These are phyloP conservation scores for Thamnophis sirtalis DNA, from an alignment of 2,113 vertebrate genomes.

Conservation along the genomic window DNA sequence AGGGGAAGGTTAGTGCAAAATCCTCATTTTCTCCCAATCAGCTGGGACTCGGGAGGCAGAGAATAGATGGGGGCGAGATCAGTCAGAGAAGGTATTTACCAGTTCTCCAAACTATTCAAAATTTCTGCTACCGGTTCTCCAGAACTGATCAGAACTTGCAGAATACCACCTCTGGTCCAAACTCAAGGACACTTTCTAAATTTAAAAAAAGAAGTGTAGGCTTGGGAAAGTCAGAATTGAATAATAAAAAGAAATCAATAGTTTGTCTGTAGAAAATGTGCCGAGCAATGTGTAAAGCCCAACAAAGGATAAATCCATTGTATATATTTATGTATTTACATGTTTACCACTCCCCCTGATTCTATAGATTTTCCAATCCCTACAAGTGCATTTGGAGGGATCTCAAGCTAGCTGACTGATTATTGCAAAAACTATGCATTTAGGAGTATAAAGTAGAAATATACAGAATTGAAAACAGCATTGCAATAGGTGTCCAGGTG, in stretches of 20 bases:
- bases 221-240: background rate
- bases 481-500: background rate
- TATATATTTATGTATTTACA: background rate
- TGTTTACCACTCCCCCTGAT: background rate
- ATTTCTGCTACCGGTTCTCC: no score
- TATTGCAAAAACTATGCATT: background rate
- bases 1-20: no score
- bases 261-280: background rate
- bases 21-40: no score
- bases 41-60: no score
- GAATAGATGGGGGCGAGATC: no score
- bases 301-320: background rate
- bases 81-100: no score
- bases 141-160: no score
- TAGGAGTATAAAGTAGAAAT: background rate
- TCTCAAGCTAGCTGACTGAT: background rate
- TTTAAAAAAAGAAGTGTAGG: background rate
- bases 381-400: background rate
- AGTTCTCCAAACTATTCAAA: no score
- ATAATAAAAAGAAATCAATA: background rate
- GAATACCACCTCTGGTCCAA: background rate
- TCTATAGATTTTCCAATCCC: background rate
- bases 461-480: background rate
- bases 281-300: background rate
- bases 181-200: background rate